Conservation (phyloP, 2,888 invertebrate genomes). For the Metallyticus violacea region DNA sequence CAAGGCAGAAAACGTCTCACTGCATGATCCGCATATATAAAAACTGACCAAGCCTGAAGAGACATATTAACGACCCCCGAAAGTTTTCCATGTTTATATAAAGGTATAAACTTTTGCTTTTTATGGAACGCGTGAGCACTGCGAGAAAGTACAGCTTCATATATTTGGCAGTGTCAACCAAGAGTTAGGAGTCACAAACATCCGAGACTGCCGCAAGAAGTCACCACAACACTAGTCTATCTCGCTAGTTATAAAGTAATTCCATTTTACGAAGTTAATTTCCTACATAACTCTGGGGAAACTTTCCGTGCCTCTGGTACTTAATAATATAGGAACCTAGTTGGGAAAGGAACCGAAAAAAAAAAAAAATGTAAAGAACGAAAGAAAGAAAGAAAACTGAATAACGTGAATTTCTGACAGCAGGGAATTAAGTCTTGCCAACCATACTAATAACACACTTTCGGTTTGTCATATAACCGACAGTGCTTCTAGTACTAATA, state of each 20-base stretch:
- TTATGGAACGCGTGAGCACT: background rate
- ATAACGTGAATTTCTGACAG: background rate
- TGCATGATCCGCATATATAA: background rate
- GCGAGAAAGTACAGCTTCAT: background rate
- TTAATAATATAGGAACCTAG: background rate
- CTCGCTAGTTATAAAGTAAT: slow-evolving; percentile 7
- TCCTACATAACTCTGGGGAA: background rate
- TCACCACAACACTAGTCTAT: background rate
- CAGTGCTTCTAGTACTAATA: background rate
- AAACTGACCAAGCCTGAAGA: background rate
- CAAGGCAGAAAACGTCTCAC: too few relatives aligned
- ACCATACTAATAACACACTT: background rate
- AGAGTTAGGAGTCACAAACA: background rate
- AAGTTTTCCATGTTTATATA: background rate
- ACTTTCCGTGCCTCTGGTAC: background rate
- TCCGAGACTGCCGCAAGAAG: background rate
- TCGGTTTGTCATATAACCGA: background rate
- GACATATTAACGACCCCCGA: background rate
- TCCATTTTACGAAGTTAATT: slow-evolving; percentile 8
- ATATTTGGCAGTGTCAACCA: background rate
- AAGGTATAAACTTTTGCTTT: background rate
- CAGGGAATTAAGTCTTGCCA: background rate
- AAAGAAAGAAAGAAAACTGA: too few relatives aligned
- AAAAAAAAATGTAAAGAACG: too few relatives aligned
- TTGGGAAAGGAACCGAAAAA: background rate